A percentile compares a stretch with the other conserved stretches of the same genome.
These are phyloP conservation scores for Tribolium madens DNA, from an alignment of 1,140 invertebrate species.

Conservation along the genomic window DNA sequence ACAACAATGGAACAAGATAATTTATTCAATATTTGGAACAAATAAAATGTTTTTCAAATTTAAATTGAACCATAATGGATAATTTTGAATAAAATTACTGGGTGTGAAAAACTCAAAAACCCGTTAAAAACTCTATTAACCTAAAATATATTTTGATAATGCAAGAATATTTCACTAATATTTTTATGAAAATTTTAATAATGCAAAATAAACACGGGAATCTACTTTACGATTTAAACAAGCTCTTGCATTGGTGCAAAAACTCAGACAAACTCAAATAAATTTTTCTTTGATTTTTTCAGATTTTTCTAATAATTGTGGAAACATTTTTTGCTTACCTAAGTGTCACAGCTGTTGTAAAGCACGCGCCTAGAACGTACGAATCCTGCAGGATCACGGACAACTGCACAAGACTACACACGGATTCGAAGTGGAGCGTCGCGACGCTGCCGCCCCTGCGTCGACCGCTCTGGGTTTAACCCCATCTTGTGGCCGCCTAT, in stretches of 20 bases:
- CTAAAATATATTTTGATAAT: too few species aligned
- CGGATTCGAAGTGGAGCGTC: slow-evolving; percentile 47
- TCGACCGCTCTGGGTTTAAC: slow-evolving; percentile 42
- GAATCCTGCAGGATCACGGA: slow-evolving; percentile 7
- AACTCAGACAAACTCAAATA: too few species aligned
- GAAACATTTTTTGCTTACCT: not conserved
- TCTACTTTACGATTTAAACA: too few species aligned
- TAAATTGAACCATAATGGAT: not conserved
- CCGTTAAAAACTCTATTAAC: too few species aligned
- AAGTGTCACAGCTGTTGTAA: not conserved
- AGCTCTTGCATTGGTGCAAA: too few species aligned
- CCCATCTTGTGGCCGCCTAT: slow-evolving; percentile 36
- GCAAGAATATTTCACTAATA: too few species aligned
- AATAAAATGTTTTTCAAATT: not conserved
- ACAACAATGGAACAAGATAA: not conserved
- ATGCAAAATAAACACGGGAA: too few species aligned
- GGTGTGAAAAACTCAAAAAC: too few species aligned
- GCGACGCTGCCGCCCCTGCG: slow-evolving; percentile 44
- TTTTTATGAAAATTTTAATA: too few species aligned
- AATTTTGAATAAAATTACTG: too few species aligned
- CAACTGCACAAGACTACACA: slow-evolving; percentile 42
- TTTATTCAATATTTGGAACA: not conserved
- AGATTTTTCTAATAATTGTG: too few species aligned
- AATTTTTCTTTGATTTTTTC: too few species aligned
- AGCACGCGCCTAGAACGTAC: slow-evolving; percentile 8